Evolutionary conservation across 2,113 vertebrate species (phyloP).

Genomic region (Puma concolor): DNA sequence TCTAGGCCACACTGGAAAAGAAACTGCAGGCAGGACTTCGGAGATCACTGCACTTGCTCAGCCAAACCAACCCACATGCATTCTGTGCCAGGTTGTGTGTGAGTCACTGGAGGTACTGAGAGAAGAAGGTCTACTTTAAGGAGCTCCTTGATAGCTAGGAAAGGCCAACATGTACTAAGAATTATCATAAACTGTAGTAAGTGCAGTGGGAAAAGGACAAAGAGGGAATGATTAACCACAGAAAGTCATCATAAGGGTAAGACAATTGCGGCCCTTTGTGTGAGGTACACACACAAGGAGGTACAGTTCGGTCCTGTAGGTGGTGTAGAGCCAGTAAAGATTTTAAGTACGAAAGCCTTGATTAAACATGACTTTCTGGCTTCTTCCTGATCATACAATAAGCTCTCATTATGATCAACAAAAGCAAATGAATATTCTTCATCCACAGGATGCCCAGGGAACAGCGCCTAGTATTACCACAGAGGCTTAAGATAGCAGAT

Average conservation of each 20-base stretch:
- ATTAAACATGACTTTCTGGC: background rate
- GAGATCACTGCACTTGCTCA: background rate
- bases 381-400: background rate
- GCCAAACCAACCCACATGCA: background rate
- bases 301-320: accelerated
- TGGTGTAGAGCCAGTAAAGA: background rate
- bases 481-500: background rate
- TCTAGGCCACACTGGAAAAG: no score
- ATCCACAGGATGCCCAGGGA: background rate
- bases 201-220: background rate
- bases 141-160: background rate
- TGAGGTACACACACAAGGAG: background rate
- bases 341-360: background rate
- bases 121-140: background rate
- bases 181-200: background rate
- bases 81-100: background rate
- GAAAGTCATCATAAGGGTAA: background rate
- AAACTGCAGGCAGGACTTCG: background rate
- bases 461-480: background rate
- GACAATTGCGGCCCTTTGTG: background rate
- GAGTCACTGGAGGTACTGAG: background rate
- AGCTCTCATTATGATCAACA: background rate
- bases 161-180: background rate
- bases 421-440: background rate
- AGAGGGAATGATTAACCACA: background rate